Evolutionary conservation across 2,888 invertebrate species (phyloP), one percentile per base, ranked within the genome.

Genomic region (Catocala fraxini): DNA sequence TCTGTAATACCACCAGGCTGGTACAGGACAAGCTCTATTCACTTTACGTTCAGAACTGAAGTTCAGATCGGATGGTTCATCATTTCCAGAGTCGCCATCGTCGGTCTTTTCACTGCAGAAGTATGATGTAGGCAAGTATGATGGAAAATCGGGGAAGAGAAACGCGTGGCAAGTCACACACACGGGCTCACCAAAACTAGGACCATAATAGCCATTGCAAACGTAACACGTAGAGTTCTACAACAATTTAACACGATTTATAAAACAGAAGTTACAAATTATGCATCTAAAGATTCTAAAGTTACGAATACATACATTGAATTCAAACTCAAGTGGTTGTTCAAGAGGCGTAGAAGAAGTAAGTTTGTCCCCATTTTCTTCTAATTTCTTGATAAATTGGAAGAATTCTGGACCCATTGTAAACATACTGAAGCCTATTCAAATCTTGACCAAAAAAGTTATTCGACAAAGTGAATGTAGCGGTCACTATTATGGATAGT

Each of bases 21-120:
- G 91, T 58, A 92, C 71, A 34, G 86, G 82, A 52, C 86, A 89
- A 5, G 87, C 76, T 80, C 85, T 89, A 47, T 90, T 91, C 1
- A 85, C 81, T 79, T 94, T 92, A 34, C 95, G 88, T 55, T 95
- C 95, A 4, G 94, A 89, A 70, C 92, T 94, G 67, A 94, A 96
- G 77, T 94, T 95, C 54, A 95, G 87, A 84, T 97, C 97, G 45
- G 96, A 96, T 0, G 98, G 98, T 85, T 99, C 99, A 86, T 99
- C 99, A 86, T 98, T 99, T 0, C 99, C 99, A 0, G 98, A 98
- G 87, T 99, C 98, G 73, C 97, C 97, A 77, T 98, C 98, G 80
- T 98, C 98, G 5, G 97, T 97, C 65, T 95, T 95, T 68, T 95
- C 95, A 71, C 94, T 95, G 65, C 84, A 90, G 79, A 92, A 93